Evolutionary conservation across 2,113 vertebrate genomes (phyloP), one percentile per base, ranked within the genome.

Genomic region (Raja brachyura): DNA sequence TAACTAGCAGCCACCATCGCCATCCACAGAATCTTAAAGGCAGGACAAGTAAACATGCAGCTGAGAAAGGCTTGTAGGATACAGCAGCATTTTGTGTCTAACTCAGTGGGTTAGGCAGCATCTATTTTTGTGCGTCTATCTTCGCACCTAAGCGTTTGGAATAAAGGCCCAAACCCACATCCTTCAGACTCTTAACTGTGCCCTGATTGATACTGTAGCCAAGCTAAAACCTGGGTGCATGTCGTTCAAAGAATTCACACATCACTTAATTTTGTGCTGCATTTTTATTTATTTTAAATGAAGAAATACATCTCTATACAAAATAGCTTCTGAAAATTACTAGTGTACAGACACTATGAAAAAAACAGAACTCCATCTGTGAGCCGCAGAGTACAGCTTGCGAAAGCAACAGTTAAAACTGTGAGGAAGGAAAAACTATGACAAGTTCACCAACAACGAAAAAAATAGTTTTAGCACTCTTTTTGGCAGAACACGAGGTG

Each of bases 261-360:
- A 1, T 54, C 61, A 68, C 90, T 54, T 31, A 54, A 54, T 92
- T 92, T 95, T 97, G 96, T 97, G 96, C 96, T 96, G 96, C 90
- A 96, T 96, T 97, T 96, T 97, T 97, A 96, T 97, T 88, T 88
- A 88, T 88, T 97, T 97, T 97, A 97, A 97, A 97, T 97, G 96
- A 97, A 97, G 97, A 97, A 97, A 97, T 97, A 97, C 97, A 97
- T 97, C 96, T 97, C 96, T 97, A 97, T 97, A 97, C 97, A 97
- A 97, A 97, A 97, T 97, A 97, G 97, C 96, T 97, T 96, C 96
- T 97, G 97, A 97, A 97, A 97, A 97, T 97, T 97, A 97, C 97
- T 97, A 97, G 97, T 96, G 96, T 97, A 97, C 97, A 97, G 97
- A 96, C 96, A 97, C 97, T 97, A 97, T 96, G 97, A 97, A 97